These are phyloP conservation scores for Gadus macrocephalus DNA, from an alignment of 2,113 vertebrate species.

Conservation along the genomic window DNA sequence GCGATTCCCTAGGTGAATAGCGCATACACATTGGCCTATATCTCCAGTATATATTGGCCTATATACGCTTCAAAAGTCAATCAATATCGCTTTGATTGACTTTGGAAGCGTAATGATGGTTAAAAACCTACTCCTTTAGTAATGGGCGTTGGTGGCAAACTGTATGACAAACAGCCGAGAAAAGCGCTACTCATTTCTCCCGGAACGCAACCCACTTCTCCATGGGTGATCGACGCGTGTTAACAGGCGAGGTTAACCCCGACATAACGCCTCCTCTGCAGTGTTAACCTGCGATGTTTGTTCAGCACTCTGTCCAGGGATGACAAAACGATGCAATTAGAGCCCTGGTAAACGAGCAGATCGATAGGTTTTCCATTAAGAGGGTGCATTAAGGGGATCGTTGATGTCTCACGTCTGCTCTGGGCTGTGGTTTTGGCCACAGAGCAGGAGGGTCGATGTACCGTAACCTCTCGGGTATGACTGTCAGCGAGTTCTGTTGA, in stretches of 20 bases:
- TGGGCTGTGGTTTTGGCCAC: background rate
- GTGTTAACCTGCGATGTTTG: conserved; percentile 12
- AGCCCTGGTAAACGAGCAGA: conserved; percentile 21
- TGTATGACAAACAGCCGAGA: conserved; percentile 7
- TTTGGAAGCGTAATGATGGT: background rate
- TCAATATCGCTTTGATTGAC: background rate
- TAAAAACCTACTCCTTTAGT: background rate
- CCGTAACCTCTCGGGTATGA: too few relatives aligned
- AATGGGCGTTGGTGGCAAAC: conserved; percentile 51
- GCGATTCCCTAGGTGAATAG: too few relatives aligned
- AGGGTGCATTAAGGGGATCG: conserved; percentile 46
- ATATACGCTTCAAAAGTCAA: too few relatives aligned
- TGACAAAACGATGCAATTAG: conserved; percentile 47
- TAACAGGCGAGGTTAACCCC: background rate
- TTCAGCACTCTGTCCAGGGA: conserved; percentile 28
- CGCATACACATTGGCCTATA: too few relatives aligned
- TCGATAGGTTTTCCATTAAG: conserved; percentile 57
- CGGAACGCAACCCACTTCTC: conserved; percentile 38
- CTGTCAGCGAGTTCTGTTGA: too few relatives aligned
- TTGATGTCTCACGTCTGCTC: background rate
- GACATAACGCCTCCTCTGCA: background rate
- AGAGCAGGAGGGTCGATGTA: too few relatives aligned
- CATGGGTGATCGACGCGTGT: too few relatives aligned
- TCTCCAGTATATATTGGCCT: too few relatives aligned
- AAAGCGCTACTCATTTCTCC: conserved; percentile 8